These are phyloP conservation scores for Luffia ferchaultella DNA, from an alignment of 2,888 invertebrate genomes.

Conservation along the genomic window DNA sequence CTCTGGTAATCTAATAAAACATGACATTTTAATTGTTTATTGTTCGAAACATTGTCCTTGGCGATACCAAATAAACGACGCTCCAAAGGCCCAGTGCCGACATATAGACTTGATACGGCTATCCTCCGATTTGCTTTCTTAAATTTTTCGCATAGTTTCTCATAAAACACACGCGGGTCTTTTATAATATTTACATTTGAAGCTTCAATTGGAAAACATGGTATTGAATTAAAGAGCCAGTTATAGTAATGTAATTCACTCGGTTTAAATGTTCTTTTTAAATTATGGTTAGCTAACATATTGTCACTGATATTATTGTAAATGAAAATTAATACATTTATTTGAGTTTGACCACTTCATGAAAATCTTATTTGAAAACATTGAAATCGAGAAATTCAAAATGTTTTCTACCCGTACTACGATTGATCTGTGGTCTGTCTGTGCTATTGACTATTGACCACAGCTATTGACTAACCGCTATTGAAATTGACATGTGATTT, in stretches of 20 bases:
- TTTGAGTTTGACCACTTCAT: no score
- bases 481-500: no score
- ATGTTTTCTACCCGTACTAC: no score
- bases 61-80: conserved; percentile 76
- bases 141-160: conserved; percentile 73
- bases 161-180: conserved; percentile 81
- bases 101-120: conserved; percentile 88
- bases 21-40: conserved; percentile 70
- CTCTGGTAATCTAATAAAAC: conserved; percentile 89
- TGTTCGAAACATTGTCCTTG: conserved; percentile 64
- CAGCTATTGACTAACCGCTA: no score
- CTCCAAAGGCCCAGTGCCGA: conserved; percentile 90
- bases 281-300: conserved; percentile 33
- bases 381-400: no score
- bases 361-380: no score
- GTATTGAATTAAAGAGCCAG: conserved; percentile 70
- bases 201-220: conserved; percentile 74
- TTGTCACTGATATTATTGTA: conserved; percentile 1
- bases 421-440: no score
- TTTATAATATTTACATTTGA: conserved; percentile 76
- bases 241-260: conserved; percentile 59
- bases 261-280: conserved; percentile 43
- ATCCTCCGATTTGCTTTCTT: conserved; percentile 73
- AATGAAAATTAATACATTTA: no score
- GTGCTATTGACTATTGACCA: no score